phyloP scores from a whole-genome alignment of 2,888 invertebrate genomes.

The Chaetogeoica ovagalla region DNA sequence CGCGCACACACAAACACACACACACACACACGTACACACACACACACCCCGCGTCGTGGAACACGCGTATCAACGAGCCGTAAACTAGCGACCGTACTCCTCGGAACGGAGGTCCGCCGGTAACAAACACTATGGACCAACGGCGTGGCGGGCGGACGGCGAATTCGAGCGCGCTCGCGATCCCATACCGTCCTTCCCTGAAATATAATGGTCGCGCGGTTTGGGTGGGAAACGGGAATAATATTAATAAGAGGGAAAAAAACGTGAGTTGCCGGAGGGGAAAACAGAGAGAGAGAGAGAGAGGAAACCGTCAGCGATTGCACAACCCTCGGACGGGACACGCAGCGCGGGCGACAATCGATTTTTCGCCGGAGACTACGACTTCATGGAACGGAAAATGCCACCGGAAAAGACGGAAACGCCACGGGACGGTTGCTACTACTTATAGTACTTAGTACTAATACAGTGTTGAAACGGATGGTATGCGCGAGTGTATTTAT shows the following conservation, averaged over 20 bases:
- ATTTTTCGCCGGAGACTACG: background rate
- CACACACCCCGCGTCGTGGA: background rate
- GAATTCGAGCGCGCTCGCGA: background rate
- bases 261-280: too few species aligned
- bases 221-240: too few species aligned
- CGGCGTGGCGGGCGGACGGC: too few species aligned
- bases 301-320: background rate
- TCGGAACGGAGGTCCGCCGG: background rate
- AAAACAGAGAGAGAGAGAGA: background rate
- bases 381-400: conserved; percentile 28
- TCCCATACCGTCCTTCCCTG: background rate
- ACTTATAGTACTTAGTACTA: too few species aligned
- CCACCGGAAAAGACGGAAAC: too few species aligned
- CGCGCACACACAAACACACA: background rate
- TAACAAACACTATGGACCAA: background rate
- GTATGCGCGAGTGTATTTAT: too few species aligned
- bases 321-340: too few species aligned
- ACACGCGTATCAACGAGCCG: background rate
- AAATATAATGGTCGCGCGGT: too few species aligned
- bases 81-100: background rate
- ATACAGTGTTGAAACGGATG: too few species aligned
- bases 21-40: background rate
- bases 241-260: too few species aligned
- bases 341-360: background rate
- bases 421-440: too few species aligned